Conservation (phyloP, 37 sponge, comb jelly and placozoan genomes). For the Crambe crambe region DNA sequence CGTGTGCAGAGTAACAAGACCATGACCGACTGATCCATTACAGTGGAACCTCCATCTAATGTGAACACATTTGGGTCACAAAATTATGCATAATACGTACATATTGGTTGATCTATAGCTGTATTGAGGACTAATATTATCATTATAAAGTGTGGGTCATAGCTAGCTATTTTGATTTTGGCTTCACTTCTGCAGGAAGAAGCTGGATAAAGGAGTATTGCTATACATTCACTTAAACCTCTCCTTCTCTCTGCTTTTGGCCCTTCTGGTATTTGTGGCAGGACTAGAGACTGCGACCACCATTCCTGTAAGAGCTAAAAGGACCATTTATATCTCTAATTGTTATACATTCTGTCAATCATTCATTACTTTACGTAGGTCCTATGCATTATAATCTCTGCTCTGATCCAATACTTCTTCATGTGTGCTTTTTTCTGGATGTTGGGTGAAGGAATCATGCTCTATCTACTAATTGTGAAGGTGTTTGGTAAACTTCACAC, state of each 20-base stretch:
- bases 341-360: neutral
- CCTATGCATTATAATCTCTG: conserved; percentile 35
- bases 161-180: too few relatives aligned
- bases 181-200: too few relatives aligned
- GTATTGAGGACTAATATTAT: too few relatives aligned
- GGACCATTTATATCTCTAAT: too few relatives aligned
- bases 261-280: conserved; percentile 43
- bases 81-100: too few relatives aligned
- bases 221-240: conserved; percentile 62
- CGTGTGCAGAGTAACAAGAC: too few relatives aligned
- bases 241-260: conserved; percentile 32
- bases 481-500: conserved; percentile 1
- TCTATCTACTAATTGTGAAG: conserved; percentile 41
- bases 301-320: neutral
- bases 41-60: too few relatives aligned
- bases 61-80: too few relatives aligned
- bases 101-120: too few relatives aligned
- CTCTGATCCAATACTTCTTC: conserved; percentile 39
- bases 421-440: conserved; percentile 51
- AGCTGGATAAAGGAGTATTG: conserved; percentile 8
- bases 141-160: too few relatives aligned
- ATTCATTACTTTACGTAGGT: too few relatives aligned
- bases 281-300: conserved; percentile 27
- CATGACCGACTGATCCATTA: too few relatives aligned
- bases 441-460: conserved; percentile 47